Evolutionary conservation across 1,140 invertebrate species (phyloP).

Genomic region (Tetramorium alpestre): DNA sequence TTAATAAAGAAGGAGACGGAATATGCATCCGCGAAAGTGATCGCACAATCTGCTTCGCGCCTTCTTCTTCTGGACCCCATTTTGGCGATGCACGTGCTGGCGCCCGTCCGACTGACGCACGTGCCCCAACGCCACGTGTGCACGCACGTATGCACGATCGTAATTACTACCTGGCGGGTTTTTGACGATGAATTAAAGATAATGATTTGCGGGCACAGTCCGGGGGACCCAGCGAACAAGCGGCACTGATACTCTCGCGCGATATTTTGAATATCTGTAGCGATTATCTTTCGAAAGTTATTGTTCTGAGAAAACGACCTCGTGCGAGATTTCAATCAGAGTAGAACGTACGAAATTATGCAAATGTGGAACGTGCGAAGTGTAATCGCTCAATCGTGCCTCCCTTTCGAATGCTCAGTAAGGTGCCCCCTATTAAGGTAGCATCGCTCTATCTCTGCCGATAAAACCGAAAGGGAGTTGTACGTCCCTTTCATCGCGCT

Average conservation of each 20-base stretch:
- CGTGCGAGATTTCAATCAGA: conserved; percentile 40
- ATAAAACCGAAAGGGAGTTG: conserved; percentile 29
- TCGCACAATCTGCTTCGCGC: conserved; percentile 8
- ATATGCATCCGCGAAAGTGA: conserved; percentile 28
- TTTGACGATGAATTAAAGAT: conserved; percentile 69
- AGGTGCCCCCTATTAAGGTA: neutral
- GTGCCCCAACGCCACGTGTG: conserved; percentile 45
- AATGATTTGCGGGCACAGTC: conserved; percentile 43
- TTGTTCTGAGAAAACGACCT: conserved; percentile 32
- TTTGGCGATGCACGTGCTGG: conserved; percentile 53
- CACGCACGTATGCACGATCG: conserved; percentile 42
- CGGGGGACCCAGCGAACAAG: neutral
- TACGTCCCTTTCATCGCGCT: conserved; percentile 21
- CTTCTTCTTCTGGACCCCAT: conserved; percentile 13
- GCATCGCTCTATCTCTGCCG: neutral
- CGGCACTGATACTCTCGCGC: conserved; percentile 31
- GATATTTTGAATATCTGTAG: conserved; percentile 18
- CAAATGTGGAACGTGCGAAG: neutral
- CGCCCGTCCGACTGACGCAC: conserved; percentile 51
- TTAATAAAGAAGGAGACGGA: neutral
- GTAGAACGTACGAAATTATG: conserved; percentile 17
- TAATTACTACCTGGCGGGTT: conserved; percentile 69
- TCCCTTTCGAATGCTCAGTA: neutral
- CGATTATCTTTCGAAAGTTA: conserved; percentile 32
- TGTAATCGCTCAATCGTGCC: neutral